Conservation (phyloP, 2,888 invertebrate species). For the Ramazzottius varieornatus region DNA sequence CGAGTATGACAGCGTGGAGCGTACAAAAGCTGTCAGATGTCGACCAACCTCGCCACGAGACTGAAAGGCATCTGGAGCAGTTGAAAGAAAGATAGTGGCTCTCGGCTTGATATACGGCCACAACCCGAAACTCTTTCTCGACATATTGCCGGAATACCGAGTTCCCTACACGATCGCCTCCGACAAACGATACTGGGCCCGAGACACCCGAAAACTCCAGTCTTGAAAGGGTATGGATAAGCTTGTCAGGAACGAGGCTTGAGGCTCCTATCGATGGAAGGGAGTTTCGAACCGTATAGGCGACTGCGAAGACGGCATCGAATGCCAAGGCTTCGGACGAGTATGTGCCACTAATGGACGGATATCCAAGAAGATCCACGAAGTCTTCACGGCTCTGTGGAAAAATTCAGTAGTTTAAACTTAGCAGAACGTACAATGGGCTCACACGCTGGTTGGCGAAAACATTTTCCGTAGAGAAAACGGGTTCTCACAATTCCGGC, state of each 20-base stretch:
- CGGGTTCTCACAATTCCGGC: background rate
- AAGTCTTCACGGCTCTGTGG: background rate
- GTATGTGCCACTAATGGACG: background rate
- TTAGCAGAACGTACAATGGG: no score
- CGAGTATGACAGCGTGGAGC: no score
- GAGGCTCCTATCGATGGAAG: background rate
- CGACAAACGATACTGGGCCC: constrained; percentile 21
- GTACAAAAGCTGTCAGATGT: no score
- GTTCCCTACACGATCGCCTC: constrained; percentile 18
- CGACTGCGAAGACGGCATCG: constrained; percentile 21
- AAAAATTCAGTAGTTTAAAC: background rate
- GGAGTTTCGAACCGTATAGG: constrained; percentile 13
- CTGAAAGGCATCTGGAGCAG: constrained; percentile 39
- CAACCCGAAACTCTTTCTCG: constrained; percentile 41
- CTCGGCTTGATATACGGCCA: constrained; percentile 40
- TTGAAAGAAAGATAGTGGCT: constrained; percentile 35
- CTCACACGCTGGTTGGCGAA: no score
- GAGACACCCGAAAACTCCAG: constrained; percentile 10
- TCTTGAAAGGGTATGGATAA: constrained; percentile 10
- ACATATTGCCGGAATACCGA: constrained; percentile 19
- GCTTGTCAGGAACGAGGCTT: background rate
- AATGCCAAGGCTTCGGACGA: constrained; percentile 10
- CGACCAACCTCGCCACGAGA: constrained; percentile 39
- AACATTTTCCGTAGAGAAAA: no score
- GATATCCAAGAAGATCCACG: background rate